Evolutionary conservation across 2,797 vertebrate genomes (phyloP), one percentile per base, ranked within the genome.

Genomic region (Macroramphosus scolopax): DNA sequence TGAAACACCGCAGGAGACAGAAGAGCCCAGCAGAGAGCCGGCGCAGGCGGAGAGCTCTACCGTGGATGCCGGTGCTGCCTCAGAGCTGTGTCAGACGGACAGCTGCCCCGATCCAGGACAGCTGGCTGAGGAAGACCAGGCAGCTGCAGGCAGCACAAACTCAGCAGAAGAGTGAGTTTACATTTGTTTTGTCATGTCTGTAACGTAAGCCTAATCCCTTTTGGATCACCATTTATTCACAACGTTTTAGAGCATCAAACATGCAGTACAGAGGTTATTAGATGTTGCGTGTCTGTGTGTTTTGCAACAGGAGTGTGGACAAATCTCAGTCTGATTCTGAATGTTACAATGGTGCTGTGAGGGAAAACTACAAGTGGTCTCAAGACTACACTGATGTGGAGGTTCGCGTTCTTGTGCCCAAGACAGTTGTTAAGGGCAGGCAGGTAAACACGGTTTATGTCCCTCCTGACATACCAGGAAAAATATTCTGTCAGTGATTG

Each of bases 361-460:
- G 93, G 31, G 93, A 98, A 44, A 94, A 91, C 63, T 99, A 99
- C 52, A 84, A 86, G 68, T 99, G 96, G 97, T 98, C 96, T 5
- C 97, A 98, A 74, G 97, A 98, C 82, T 98, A 93, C 87, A 91
- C 88, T 0, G 97, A 99, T 48, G 73, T 98, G 86, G 97, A 98
- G 80, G 86, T 98, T 29, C 92, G 93, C 32, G 93, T 98, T 40
- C 88, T 91, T 0, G 97, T 99, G 39, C 91, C 93, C 32, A 84
- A 88, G 60, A 84, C 88, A 1, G 77, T 98, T 0, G 25, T 93
- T 5, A 97, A 96, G 72, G 97, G 96, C 77, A 82, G 87, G 68
- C 97, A 99, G 96, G 97, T 98, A 86, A 81, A 32, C n/a, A 0
- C 13, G 1, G 10, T 11, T 2, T 10, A 0, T 14, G 39, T 14